phyloP scores from a whole-genome alignment of 2,888 invertebrate species.

The Halocaridina rubra region DNA sequence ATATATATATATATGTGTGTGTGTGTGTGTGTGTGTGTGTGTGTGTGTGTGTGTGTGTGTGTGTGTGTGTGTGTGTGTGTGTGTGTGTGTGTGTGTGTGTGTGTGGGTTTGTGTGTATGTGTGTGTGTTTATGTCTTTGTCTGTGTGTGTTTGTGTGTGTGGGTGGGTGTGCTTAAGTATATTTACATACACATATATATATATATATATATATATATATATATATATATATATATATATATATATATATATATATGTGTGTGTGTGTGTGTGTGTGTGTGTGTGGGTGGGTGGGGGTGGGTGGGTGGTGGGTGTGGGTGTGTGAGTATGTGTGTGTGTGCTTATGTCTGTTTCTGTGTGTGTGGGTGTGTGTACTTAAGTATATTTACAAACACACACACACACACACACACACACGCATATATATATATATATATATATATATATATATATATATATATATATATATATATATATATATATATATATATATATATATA shows the following conservation, averaged over 20 bases:
- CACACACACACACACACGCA: not conserved
- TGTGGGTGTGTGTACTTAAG: not conserved
- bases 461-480: constrained; percentile 26
- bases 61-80: not conserved
- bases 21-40: not conserved
- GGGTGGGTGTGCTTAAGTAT: not conserved
- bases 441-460: constrained; percentile 36
- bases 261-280: no score
- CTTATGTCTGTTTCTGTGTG: not conserved
- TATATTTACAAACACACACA: not conserved
- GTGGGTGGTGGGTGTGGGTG: not conserved
- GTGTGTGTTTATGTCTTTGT: not conserved
- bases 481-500: constrained; percentile 9
- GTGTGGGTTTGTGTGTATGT: not conserved
- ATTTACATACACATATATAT: not conserved
- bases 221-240: not conserved
- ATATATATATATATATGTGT: not conserved
- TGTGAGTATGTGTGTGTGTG: not conserved
- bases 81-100: not conserved
- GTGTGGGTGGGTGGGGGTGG: not conserved
- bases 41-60: not conserved
- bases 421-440: not conserved
- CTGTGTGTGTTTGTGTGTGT: not conserved
- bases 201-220: not conserved
- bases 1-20: not conserved